Evolutionary conservation across 2,113 vertebrate species (phyloP).

Genomic region (Verasper variegatus): DNA sequence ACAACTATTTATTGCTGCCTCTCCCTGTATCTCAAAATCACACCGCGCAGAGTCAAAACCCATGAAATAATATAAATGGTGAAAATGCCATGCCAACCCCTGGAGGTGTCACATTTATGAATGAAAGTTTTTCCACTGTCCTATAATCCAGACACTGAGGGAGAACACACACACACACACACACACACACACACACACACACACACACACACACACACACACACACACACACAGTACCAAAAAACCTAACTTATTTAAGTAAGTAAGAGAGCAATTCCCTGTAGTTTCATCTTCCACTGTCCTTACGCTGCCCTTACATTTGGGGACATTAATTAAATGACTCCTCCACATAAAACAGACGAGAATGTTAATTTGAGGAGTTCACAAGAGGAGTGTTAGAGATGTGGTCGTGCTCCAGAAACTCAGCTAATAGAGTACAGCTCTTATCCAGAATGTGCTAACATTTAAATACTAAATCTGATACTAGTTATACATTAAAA

Average conservation of each 20-base stretch:
- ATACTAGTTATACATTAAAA: neutral
- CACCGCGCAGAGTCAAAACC: constrained; percentile 16
- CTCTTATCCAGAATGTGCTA: neutral
- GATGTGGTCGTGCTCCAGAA: neutral
- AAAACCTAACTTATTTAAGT: constrained; percentile 51
- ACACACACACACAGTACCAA: constrained; percentile 19
- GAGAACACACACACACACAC: neutral
- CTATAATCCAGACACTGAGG: constrained; percentile 31
- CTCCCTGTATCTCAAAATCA: constrained; percentile 19
- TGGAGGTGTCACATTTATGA: constrained; percentile 45
- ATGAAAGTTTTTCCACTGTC: constrained; percentile 39
- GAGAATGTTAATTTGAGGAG: neutral
- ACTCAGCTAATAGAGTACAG: neutral
- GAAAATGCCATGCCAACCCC: constrained; percentile 31
- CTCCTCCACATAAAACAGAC: neutral
- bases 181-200: neutral
- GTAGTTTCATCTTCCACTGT: constrained; percentile 39
- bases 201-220: neutral
- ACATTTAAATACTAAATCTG: neutral
- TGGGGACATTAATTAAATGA: constrained; percentile 1
- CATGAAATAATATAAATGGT: constrained; percentile 27
- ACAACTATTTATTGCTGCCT: constrained; percentile 8
- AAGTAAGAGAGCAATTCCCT: constrained; percentile 53
- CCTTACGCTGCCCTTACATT: constrained; percentile 20
- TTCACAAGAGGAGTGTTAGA: neutral